A percentile compares a stretch with the other conserved stretches of the same genome.
These are phyloP conservation scores for Eupithecia abbreviata DNA, from an alignment of 2,888 invertebrate species.

Conservation along the genomic window DNA sequence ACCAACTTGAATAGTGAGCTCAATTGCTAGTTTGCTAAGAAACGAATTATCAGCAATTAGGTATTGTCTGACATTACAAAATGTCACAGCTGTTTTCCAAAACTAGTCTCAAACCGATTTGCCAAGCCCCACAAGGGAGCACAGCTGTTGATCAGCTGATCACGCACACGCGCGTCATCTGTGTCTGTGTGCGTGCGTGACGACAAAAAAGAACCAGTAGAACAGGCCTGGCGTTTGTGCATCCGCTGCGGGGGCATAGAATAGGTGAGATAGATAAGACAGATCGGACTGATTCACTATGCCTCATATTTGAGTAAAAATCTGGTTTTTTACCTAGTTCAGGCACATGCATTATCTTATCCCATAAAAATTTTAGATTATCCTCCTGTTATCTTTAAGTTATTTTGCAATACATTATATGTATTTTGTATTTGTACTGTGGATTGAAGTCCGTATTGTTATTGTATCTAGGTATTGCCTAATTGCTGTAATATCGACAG, in stretches of 20 bases:
- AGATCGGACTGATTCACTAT: background rate
- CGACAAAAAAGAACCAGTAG: constrained; percentile 69
- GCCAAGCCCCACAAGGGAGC: constrained; percentile 52
- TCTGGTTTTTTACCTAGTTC: too few species aligned
- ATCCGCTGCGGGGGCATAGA: constrained; percentile 58
- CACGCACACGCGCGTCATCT: constrained; percentile 50
- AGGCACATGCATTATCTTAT: too few species aligned
- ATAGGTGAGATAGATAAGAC: constrained; percentile 38
- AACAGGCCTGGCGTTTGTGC: constrained; percentile 67
- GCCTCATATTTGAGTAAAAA: too few species aligned
- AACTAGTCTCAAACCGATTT: constrained; percentile 55
- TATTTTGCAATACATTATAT: too few species aligned
- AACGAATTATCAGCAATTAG: constrained; percentile 13
- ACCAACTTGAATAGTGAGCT: background rate
- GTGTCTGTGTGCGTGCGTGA: constrained; percentile 44
- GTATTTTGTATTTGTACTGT: too few species aligned
- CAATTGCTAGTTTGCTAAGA: background rate
- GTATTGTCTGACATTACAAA: constrained; percentile 20
- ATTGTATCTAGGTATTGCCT: too few species aligned
- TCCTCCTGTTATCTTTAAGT: too few species aligned
- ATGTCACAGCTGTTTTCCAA: constrained; percentile 33
- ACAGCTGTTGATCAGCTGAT: constrained; percentile 78
- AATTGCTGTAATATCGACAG: too few species aligned
- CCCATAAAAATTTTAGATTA: too few species aligned
- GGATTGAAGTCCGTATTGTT: too few species aligned